A percentile compares a stretch with the other conserved stretches of the same genome.
Conservation (phyloP, 2,888 invertebrate genomes). For the Folsomia manolachei region DNA sequence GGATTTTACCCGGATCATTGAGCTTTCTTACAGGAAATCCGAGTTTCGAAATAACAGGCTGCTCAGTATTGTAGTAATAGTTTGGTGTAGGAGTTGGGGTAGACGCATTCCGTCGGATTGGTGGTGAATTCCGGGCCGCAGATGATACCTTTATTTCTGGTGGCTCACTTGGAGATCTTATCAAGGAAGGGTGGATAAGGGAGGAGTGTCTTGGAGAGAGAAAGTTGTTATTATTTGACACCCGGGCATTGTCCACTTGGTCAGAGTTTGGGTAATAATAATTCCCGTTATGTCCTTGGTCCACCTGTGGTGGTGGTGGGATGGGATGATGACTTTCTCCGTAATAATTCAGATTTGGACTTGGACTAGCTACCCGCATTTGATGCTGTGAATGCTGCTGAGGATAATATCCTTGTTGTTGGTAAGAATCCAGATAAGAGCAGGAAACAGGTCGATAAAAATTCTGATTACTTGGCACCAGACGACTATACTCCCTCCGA, state of each 20-base stretch:
- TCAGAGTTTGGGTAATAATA: neutral
- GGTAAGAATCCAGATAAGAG: slow-evolving; percentile 47
- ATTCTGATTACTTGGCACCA: slow-evolving; percentile 24
- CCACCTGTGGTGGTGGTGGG: neutral
- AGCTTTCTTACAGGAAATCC: slow-evolving; percentile 48
- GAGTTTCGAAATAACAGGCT: slow-evolving; percentile 44
- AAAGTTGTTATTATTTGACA: slow-evolving; percentile 17
- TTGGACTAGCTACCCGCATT: slow-evolving; percentile 4
- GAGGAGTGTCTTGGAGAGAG: neutral
- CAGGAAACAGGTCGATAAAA: slow-evolving; percentile 49
- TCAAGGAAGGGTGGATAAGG: slow-evolving; percentile 25
- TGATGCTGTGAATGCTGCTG: neutral
- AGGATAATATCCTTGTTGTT: neutral
- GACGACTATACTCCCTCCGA: slow-evolving; percentile 37
- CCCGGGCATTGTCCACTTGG: neutral
- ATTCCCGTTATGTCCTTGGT: slow-evolving; percentile 1
- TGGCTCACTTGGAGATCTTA: slow-evolving; percentile 48
- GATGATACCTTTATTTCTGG: slow-evolving; percentile 39
- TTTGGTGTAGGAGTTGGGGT: slow-evolving; percentile 35
- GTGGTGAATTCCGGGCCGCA: slow-evolving; percentile 26
- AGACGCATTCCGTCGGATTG: slow-evolving; percentile 28
- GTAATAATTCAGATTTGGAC: neutral
- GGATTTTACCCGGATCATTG: slow-evolving; percentile 35
- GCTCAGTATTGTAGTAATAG: slow-evolving; percentile 10
- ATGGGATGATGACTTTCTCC: neutral